These are phyloP conservation scores for Acipenser transmontanus DNA, from an alignment of 2,797 vertebrate genomes.

Conservation along the genomic window DNA sequence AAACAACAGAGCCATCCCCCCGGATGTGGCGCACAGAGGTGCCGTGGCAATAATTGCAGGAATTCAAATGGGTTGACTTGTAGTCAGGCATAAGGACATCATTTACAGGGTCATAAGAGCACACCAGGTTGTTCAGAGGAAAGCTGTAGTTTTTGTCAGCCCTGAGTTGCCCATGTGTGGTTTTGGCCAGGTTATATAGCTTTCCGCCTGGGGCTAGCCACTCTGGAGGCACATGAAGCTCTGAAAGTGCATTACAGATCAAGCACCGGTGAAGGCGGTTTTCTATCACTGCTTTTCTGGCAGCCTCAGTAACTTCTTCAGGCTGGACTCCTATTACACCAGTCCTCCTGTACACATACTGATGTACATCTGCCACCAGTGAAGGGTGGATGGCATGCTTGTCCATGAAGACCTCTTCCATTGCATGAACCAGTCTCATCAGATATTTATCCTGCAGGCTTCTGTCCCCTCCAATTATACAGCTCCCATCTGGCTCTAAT, in stretches of 20 bases:
- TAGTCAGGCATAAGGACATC: constrained; percentile 86
- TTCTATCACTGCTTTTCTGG: constrained; percentile 85
- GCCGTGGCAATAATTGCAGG: constrained; percentile 91
- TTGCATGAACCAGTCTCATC: constrained; percentile 85
- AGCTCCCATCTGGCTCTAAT: constrained; percentile 82
- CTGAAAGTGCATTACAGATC: constrained; percentile 85
- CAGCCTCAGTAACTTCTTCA: constrained; percentile 90
- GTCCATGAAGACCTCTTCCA: constrained; percentile 95
- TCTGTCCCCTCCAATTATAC: constrained; percentile 88
- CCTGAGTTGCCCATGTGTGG: constrained; percentile 83
- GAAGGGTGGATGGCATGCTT: constrained; percentile 89
- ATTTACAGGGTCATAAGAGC: constrained; percentile 76
- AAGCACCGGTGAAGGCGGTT: constrained; percentile 92
- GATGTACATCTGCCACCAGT: constrained; percentile 91
- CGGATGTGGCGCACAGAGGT: constrained; percentile 79
- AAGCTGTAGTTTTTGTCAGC: constrained; percentile 97
- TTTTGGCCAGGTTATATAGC: constrained; percentile 85
- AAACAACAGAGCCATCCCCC: constrained; percentile 78
- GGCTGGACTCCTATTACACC: constrained; percentile 91
- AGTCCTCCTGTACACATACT: constrained; percentile 91
- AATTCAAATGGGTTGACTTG: constrained; percentile 77
- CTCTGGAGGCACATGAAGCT: constrained; percentile 82
- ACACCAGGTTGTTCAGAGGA: constrained; percentile 87
- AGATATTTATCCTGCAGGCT: constrained; percentile 92
- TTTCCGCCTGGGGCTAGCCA: constrained; percentile 90